Evolutionary conservation across 2,113 vertebrate genomes (phyloP), one percentile per base, ranked within the genome.

Genomic region (Python bivittatus): DNA sequence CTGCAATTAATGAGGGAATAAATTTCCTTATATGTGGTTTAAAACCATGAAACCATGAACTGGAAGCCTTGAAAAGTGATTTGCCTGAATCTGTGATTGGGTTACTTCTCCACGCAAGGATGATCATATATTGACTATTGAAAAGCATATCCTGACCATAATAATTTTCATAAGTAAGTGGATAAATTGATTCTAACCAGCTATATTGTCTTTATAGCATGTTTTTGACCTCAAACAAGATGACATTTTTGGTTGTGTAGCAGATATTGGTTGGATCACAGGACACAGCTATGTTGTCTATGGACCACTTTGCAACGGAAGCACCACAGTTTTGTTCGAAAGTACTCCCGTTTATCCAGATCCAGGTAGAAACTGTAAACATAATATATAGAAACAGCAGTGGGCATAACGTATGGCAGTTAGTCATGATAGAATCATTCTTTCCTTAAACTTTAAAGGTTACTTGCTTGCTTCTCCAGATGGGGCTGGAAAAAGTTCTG

Each of bases 251-350:
- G 98, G 98, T 94, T 99, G 99, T 83, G 97, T 99, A 95, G 99
- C 99, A 0, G 99, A 99, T 95, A 97, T 99, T n/a, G 98, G 99
- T 93, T 99, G 99, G 99, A 98, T 99, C 90, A 99, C 99, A 0
- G 99, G 99, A 89, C 99, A 99, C 93, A 99, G 98, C 96, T 99
- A 99, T 13, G 98, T 99, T 93, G 98, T 99, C 2, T 99, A 99
- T 12, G 99, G 99, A 54, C 99, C 99, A 0, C 98, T 99, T 88
- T 98, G 98, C 94, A 99, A 99, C 1, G 99, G 99, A 88, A 98
- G 97, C 91, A 99, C 99, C 88, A 98, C 98, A 0, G 98, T 99
- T 79, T 98, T 99, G 90, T 99, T 99, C 91, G 99, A 99, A 96
- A 99, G 99, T 95, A 99, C 99, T 42, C 99, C 99, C 0, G 96